Conservation (phyloP, 2,888 invertebrate genomes). For the Agrotis ipsilon region DNA sequence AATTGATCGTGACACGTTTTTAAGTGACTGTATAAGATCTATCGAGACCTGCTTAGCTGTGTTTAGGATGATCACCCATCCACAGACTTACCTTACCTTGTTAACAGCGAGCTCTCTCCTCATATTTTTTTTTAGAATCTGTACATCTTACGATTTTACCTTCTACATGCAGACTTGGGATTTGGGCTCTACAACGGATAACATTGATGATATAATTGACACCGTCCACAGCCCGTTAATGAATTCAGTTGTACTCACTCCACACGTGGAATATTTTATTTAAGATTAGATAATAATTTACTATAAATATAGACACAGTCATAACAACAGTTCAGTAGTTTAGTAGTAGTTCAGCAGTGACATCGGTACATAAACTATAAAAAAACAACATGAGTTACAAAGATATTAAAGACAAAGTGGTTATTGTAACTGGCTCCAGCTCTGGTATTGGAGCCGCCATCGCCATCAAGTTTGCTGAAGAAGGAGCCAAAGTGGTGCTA, state of each 20-base stretch:
- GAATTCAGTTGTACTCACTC: neutral
- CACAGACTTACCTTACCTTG: too few species aligned
- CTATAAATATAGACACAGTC: too few species aligned
- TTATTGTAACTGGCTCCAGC: slow-evolving; percentile 66
- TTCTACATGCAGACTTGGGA: neutral
- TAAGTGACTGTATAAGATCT: too few species aligned
- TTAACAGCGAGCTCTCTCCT: too few species aligned
- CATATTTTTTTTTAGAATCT: too few species aligned
- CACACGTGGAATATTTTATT: neutral
- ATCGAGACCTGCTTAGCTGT: too few species aligned
- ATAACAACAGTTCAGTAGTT: neutral
- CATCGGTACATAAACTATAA: neutral
- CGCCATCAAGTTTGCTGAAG: slow-evolving; percentile 44
- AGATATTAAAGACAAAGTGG: slow-evolving; percentile 55
- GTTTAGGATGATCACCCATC: too few species aligned
- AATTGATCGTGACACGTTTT: too few species aligned
- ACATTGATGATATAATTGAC: neutral
- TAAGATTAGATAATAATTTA: neutral
- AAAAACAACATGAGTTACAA: slow-evolving; percentile 63
- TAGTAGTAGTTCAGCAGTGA: too few species aligned
- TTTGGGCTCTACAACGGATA: too few species aligned
- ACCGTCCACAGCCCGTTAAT: neutral
- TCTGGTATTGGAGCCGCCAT: slow-evolving; percentile 67
- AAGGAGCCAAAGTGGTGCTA: slow-evolving; percentile 62
- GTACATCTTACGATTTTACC: too few species aligned